Percentiles rank a stretch among this genome's conserved stretches.
phyloP scores from a whole-genome alignment of 2,113 vertebrate species.

The Atlantisia rogersi region DNA sequence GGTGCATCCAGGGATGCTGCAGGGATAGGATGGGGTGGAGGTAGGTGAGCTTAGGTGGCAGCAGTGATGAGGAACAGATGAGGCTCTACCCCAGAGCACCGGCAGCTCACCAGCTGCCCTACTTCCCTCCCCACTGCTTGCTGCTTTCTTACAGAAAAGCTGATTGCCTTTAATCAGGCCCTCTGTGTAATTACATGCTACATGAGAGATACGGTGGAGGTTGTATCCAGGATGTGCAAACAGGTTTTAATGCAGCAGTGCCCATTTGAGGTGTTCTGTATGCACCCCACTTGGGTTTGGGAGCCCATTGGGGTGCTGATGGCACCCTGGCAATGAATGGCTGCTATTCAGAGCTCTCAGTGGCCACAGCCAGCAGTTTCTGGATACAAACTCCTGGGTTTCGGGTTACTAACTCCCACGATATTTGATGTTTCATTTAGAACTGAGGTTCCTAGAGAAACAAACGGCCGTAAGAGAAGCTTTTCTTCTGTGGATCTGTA shows the following conservation, averaged over 20 bases:
- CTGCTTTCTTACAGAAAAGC: not conserved
- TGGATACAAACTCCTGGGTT: not conserved
- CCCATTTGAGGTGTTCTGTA: not conserved
- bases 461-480: conserved; percentile 21
- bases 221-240: rapidly evolving
- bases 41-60: rapidly evolving
- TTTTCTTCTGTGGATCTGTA: not conserved
- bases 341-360: not conserved
- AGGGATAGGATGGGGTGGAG: rapidly evolving
- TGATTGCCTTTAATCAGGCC: not conserved
- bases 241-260: not conserved
- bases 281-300: not conserved
- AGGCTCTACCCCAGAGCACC: rapidly evolving
- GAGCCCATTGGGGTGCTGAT: not conserved
- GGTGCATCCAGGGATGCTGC: rapidly evolving
- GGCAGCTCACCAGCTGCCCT: not conserved
- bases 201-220: not conserved
- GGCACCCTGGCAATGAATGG: not conserved
- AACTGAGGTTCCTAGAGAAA: conserved; percentile 36
- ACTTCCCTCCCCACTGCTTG: not conserved
- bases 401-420: conserved; percentile 1
- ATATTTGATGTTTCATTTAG: conserved; percentile 36
- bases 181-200: rapidly evolving
- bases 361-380: not conserved
- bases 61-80: not conserved